phyloP scores from a whole-genome alignment of 2,113 vertebrate genomes.

The Sorex araneus region DNA sequence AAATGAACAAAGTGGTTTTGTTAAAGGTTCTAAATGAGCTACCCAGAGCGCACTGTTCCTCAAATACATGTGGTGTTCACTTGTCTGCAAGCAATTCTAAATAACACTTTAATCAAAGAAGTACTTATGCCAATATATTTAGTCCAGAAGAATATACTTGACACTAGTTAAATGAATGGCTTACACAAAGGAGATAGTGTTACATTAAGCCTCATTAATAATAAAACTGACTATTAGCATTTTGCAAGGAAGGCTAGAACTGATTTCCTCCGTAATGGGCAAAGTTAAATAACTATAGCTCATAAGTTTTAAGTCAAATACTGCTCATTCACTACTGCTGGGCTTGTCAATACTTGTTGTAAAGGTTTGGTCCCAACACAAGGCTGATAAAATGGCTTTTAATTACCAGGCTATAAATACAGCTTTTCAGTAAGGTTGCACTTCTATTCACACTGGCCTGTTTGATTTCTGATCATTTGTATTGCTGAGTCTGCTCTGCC shows the following conservation, averaged over 20 bases:
- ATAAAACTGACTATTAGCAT: conserved; percentile 85
- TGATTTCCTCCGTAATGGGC: conserved; percentile 84
- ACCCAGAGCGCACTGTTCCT: conserved; percentile 70
- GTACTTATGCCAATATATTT: conserved; percentile 69
- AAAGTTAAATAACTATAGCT: conserved; percentile 92
- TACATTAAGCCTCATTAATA: conserved; percentile 86
- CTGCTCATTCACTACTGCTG: conserved; percentile 90
- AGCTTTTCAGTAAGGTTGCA: conserved; percentile 89
- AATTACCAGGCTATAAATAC: conserved; percentile 97
- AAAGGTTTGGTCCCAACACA: conserved; percentile 88
- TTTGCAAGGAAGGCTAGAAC: conserved; percentile 83
- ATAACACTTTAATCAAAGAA: conserved; percentile 84
- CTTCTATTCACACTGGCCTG: conserved; percentile 87
- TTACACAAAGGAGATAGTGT: conserved; percentile 76
- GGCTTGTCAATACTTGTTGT: conserved; percentile 92
- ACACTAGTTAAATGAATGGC: conserved; percentile 82
- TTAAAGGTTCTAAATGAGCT: conserved; percentile 76
- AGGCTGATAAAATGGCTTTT: conserved; percentile 97
- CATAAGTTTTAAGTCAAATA: conserved; percentile 94
- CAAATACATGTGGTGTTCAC: conserved; percentile 68
- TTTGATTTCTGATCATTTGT: conserved; percentile 98
- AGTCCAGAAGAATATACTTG: conserved; percentile 80
- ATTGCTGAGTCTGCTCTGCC: conserved; percentile 96
- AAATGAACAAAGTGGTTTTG: neutral
- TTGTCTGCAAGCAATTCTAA: conserved; percentile 82